Evolutionary conservation across 2,113 vertebrate species (phyloP).

Genomic region (Aphyosemion australe): DNA sequence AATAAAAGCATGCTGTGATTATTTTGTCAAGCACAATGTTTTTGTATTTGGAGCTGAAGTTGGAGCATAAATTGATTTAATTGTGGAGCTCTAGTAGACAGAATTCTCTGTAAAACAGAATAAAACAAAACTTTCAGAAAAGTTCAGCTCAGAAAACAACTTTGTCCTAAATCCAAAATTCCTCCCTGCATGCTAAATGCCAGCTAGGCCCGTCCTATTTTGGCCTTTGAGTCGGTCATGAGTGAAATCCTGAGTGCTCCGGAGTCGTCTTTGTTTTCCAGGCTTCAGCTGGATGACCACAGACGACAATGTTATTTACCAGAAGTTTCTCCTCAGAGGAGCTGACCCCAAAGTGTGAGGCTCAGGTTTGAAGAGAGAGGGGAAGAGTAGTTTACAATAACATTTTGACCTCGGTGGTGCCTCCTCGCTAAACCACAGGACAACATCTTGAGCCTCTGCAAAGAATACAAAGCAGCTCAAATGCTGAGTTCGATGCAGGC

Average conservation of each 20-base stretch:
- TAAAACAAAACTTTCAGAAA: neutral
- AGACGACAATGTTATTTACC: conserved; percentile 51
- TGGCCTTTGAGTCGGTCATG: conserved; percentile 65
- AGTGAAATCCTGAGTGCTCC: conserved; percentile 40
- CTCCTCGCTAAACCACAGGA: conserved; percentile 49
- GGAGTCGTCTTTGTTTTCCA: conserved; percentile 26
- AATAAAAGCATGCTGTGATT: too few species aligned
- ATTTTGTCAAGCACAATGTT: too few species aligned
- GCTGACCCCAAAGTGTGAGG: conserved; percentile 25
- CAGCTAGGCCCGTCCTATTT: conserved; percentile 46
- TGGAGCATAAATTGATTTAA: too few species aligned
- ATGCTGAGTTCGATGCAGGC: neutral
- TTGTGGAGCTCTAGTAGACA: too few species aligned
- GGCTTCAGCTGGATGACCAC: conserved; percentile 28
- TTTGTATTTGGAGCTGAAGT: too few species aligned
- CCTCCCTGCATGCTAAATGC: conserved; percentile 53
- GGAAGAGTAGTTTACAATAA: conserved; percentile 47
- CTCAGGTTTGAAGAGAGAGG: conserved; percentile 11
- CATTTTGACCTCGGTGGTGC: conserved; percentile 58
- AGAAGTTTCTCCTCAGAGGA: conserved; percentile 35
- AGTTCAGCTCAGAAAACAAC: neutral
- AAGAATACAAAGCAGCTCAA: conserved; percentile 44
- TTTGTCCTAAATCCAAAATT: conserved; percentile 43
- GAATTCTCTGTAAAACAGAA: conserved; percentile 21
- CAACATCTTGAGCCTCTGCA: conserved; percentile 33